A percentile compares a stretch with the other conserved stretches of the same genome.
Evolutionary conservation across 2,888 invertebrate genomes (phyloP).

Genomic region (Ryuthela nishihirai): DNA sequence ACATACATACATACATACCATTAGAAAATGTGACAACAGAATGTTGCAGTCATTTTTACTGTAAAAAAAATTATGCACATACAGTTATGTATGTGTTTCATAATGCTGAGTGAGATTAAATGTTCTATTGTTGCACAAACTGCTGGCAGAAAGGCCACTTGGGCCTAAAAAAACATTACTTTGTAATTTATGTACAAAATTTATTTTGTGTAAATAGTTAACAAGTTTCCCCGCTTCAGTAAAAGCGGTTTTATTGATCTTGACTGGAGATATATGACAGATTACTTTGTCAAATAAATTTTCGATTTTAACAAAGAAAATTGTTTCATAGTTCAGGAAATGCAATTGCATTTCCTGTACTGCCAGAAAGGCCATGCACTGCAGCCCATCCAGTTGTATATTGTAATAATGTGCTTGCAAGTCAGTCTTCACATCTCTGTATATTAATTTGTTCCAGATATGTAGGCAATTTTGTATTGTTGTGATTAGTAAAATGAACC

Average conservation of each 20-base stretch:
- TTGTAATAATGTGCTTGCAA: too few species aligned
- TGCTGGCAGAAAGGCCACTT: slow-evolving; percentile 9
- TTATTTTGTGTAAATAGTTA: slow-evolving; percentile 37
- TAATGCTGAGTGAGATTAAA: slow-evolving; percentile 4
- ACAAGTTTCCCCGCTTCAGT: slow-evolving; percentile 28
- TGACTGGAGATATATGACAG: slow-evolving; percentile 18
- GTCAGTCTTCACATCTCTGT: slow-evolving; percentile 26
- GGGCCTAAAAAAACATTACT: slow-evolving; percentile 24
- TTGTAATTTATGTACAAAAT: slow-evolving; percentile 37
- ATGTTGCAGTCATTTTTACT: too few species aligned
- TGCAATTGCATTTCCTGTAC: slow-evolving; percentile 6
- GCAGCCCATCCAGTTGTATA: slow-evolving; percentile 20
- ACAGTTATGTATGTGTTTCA: too few species aligned
- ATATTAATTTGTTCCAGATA: slow-evolving; percentile 30
- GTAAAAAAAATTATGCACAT: too few species aligned
- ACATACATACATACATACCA: slow-evolving; percentile 9
- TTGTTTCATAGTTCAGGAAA: too few species aligned
- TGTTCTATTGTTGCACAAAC: not conserved
- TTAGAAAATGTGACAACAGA: slow-evolving; percentile 34
- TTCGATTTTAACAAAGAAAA: too few species aligned
- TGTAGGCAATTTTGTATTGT: slow-evolving; percentile 36
- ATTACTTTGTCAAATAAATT: slow-evolving; percentile 26
- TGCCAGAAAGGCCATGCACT: not conserved
- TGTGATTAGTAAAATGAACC: slow-evolving; percentile 37
- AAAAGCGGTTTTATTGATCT: slow-evolving; percentile 31